Evolutionary conservation across 2,113 vertebrate genomes (phyloP).

Genomic region (Aegotheles bennettii): DNA sequence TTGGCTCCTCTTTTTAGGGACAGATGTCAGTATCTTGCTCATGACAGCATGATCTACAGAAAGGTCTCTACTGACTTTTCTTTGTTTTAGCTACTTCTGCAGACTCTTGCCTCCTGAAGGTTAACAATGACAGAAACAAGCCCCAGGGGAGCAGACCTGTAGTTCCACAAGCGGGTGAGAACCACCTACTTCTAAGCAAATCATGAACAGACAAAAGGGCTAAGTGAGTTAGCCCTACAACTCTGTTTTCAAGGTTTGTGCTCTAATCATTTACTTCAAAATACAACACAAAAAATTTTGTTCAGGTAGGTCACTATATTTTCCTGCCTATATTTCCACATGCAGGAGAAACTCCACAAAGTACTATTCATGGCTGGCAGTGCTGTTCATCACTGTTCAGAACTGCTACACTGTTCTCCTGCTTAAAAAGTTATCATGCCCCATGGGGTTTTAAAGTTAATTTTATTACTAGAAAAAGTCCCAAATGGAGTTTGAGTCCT

Average conservation of each 20-base stretch:
- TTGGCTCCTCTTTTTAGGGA: background rate
- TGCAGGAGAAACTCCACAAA: background rate
- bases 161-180: background rate
- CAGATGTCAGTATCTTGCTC: background rate
- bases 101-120: background rate
- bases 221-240: background rate
- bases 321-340: background rate
- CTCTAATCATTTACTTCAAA: background rate
- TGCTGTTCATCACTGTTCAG: background rate
- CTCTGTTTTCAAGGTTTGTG: conserved; percentile 30
- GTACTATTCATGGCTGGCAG: background rate
- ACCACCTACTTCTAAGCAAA: background rate
- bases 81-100: background rate
- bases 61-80: background rate
- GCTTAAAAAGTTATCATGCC: background rate
- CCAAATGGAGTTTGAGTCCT: background rate
- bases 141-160: background rate
- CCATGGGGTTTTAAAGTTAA: background rate
- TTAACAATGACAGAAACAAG: background rate
- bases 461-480: background rate
- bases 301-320: background rate
- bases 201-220: background rate
- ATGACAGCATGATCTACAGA: background rate
- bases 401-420: background rate
- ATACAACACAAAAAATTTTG: background rate